Base-by-base conservation (phyloP, 2,797 vertebrate genomes). In the Gymnoscopelus braueri region DNA sequence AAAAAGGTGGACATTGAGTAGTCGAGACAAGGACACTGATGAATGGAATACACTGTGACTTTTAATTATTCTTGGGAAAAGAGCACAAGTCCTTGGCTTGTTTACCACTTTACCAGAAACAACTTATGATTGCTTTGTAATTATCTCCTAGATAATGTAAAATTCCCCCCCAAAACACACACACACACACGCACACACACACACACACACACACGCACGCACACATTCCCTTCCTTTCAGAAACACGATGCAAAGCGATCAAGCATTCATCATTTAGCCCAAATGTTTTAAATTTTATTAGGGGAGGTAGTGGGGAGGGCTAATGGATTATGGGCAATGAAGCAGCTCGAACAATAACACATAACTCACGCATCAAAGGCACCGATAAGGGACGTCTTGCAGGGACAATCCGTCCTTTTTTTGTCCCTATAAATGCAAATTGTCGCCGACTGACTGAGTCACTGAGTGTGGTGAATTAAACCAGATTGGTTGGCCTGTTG, bases 51-150 rank as follows among this genome's bases (percentile, higher is more conserved):
- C 77, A 82, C 84, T 90, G 71, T 68, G 79, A 81, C 74, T 88
- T 88, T 90, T 91, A 89, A 90, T 92, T 92, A 91, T 90, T 91
- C 84, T 85, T 77, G 60, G 84, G 82, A 80, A 86, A 87, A 87
- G 77, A 85, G 82, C 82, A 80, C 71, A 80, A 87, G 84, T 89
- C 89, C 86, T 89, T 79, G 84, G 88, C 89, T 89, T 92, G 89
- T 92, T 92, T 92, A 90, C 87, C 83, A 83, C 84, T 88, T 90
- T 85, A 80, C 84, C 66, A 72, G 87, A 90, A 92, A 92, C 85
- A 65, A 87, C 79, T 87, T 87, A 84, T 90, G 90, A 91, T 90
- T 90, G 87, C 89, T 89, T 92, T 90, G 87, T 89, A 91, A 91
- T 92, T 88, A 92, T 92, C 86, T 86, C 80, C 83, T 75, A 84